Evolutionary conservation across 2,113 vertebrate genomes (phyloP), one percentile per base, ranked within the genome.

Genomic region (Rhinoptilus africanus): DNA sequence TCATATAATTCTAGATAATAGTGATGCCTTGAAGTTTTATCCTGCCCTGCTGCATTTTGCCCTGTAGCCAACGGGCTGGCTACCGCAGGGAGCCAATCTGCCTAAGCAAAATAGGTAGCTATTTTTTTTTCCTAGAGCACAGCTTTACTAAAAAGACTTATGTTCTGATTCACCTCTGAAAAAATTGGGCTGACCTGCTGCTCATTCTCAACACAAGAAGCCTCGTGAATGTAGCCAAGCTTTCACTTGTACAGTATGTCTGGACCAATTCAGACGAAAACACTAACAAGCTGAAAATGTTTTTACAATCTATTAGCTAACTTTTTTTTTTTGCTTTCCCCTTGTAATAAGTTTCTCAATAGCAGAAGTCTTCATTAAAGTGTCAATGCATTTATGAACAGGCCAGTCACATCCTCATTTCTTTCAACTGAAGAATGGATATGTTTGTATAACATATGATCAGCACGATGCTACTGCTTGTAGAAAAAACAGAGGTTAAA

Each of bases 51-150:
- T 64, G 43, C 63, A 21, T 27, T 89, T n/a, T 71, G 30, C 79
- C n/a, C 47, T 56, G 11, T 39, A 56, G 85, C 78, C 23, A 48
- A 56, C 5, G 19, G 71, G 21, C 47, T 88, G 51, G 35, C 41
- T 88, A 17, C 37, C 62, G 24, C 14, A 50, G 47, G 35, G 67
- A 79, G 16, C 75, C 71, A 79, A 34, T 41, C 39, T 34, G 73
- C 59, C 64, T 62, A 34, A 68, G 35, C n/a, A 54, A 91, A 79
- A 82, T 15, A 39, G 15, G 13, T 18, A 48, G 47, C 47, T 48
- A 9, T 27, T 0, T 2, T 3, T 48, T 35, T 50, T 37, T 2
- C 18, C 47, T 53, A 3, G 23, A 50, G 11, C 35, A 30, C 14
- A 54, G 22, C n/a, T 95, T 83, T 72, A 37, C 51, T 88, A 37